A percentile compares a stretch with the other conserved stretches of the same genome.
Evolutionary conservation across 2,888 invertebrate species (phyloP).

Genomic region (Meghimatium bilineatum): DNA sequence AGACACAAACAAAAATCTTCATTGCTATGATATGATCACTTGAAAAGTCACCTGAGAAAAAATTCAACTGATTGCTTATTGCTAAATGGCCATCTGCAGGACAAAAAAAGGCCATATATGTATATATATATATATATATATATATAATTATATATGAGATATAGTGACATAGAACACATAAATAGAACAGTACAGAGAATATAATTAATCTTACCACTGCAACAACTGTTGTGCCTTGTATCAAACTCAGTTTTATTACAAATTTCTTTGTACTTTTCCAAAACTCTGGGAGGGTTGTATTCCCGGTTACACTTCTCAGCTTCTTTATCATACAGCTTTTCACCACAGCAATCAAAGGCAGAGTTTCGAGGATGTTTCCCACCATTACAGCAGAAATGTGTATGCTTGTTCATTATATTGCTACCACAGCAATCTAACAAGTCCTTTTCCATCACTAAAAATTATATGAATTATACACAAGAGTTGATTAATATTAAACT

Average conservation of each 20-base stretch:
- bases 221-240: slow-evolving; percentile 14
- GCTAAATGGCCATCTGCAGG: too few species aligned
- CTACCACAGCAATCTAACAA: slow-evolving; percentile 19
- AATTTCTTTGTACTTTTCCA: neutral
- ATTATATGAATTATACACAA: neutral
- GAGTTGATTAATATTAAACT: too few species aligned
- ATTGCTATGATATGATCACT: too few species aligned
- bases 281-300: neutral
- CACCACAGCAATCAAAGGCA: neutral
- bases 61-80: too few species aligned
- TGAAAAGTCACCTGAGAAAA: too few species aligned
- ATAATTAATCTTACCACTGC: slow-evolving; percentile 16
- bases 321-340: slow-evolving; percentile 3
- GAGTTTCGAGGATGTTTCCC: too few species aligned
- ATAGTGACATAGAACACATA: too few species aligned
- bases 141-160: too few species aligned
- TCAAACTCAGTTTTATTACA: neutral
- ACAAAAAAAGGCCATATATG: too few species aligned
- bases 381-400: slow-evolving; percentile 23
- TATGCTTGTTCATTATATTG: neutral
- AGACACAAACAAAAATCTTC: too few species aligned
- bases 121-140: too few species aligned
- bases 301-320: neutral
- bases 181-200: neutral
- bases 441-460: slow-evolving; percentile 2